phyloP scores from a whole-genome alignment of 2,888 invertebrate species.

The Osmoderma eremita region DNA sequence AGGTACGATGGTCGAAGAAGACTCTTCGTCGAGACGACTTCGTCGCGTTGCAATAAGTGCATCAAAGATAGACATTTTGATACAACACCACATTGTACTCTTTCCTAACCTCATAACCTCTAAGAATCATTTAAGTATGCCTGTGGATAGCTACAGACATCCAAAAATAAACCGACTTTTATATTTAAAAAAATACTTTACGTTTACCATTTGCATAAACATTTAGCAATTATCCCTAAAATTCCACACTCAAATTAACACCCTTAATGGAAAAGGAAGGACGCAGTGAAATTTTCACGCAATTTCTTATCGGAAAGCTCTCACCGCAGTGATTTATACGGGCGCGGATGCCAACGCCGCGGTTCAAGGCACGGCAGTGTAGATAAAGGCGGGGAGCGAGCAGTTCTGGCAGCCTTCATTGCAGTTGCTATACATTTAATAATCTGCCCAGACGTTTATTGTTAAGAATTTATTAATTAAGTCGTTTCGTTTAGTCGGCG shows the following conservation, averaged over 20 bases:
- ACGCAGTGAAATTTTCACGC: slow-evolving; percentile 45
- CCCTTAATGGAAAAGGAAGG: slow-evolving; percentile 43
- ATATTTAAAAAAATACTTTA: too few species aligned
- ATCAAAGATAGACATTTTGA: too few species aligned
- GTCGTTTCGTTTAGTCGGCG: slow-evolving; percentile 41
- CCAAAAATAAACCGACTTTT: too few species aligned
- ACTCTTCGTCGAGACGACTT: too few species aligned
- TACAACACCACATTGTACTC: too few species aligned
- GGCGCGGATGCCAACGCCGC: slow-evolving; percentile 49
- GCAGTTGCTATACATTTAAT: slow-evolving; percentile 50
- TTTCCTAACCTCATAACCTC: too few species aligned
- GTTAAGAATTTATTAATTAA: slow-evolving; percentile 52
- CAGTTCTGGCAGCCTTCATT: slow-evolving; percentile 30
- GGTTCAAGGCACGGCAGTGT: background rate
- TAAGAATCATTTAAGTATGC: too few species aligned
- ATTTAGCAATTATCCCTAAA: too few species aligned
- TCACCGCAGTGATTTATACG: slow-evolving; percentile 48
- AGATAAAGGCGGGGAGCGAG: background rate
- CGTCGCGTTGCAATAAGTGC: too few species aligned
- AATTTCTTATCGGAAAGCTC: slow-evolving; percentile 48
- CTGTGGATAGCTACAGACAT: too few species aligned
- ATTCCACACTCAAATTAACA: background rate
- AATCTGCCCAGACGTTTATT: slow-evolving; percentile 51
- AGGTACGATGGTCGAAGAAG: too few species aligned
- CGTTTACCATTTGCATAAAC: too few species aligned